These are phyloP conservation scores for Panagrolaimus sp. DNA, from an alignment of 1,140 invertebrate species.

Conservation along the genomic window DNA sequence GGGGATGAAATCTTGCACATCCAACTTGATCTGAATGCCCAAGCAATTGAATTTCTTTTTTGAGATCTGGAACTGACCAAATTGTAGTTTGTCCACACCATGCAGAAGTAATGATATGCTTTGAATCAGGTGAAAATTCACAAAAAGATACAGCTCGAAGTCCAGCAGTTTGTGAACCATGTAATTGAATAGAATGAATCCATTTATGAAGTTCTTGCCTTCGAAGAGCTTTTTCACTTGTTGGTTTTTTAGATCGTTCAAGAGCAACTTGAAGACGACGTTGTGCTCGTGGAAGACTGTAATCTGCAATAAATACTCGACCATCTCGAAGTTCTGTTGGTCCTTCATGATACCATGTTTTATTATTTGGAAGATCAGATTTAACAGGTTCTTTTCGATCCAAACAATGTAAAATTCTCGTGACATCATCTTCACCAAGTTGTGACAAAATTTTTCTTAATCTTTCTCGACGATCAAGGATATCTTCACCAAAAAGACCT, in stretches of 20 bases:
- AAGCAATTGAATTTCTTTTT: slow-evolving; percentile 34
- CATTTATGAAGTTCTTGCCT: slow-evolving; percentile 52
- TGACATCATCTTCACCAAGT: slow-evolving; percentile 54
- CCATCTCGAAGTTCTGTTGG: slow-evolving; percentile 45
- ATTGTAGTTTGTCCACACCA: slow-evolving; percentile 54
- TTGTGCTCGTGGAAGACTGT: slow-evolving; percentile 48
- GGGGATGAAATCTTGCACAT: slow-evolving; percentile 54
- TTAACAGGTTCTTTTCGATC: slow-evolving; percentile 36
- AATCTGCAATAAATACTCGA: slow-evolving; percentile 54
- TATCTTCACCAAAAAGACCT: slow-evolving; percentile 58
- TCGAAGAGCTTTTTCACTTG: slow-evolving; percentile 53
- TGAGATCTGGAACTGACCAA: slow-evolving; percentile 48
- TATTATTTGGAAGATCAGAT: slow-evolving; percentile 34
- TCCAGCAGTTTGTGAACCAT: slow-evolving; percentile 56
- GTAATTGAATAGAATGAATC: slow-evolving; percentile 50
- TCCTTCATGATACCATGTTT: slow-evolving; percentile 56
- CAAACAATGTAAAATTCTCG: slow-evolving; percentile 43
- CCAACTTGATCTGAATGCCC: slow-evolving; percentile 42
- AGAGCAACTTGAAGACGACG: slow-evolving; percentile 44
- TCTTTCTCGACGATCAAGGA: slow-evolving; percentile 54
- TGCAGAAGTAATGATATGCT: slow-evolving; percentile 56
- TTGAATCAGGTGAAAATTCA: slow-evolving; percentile 57
- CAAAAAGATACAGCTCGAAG: slow-evolving; percentile 44
- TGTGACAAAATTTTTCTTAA: slow-evolving; percentile 48
- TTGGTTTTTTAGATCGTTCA: slow-evolving; percentile 33